Percentiles rank a stretch among this genome's conserved stretches.
phyloP scores from a whole-genome alignment of 35 echinoderm and acorn worm species.

The Ophioderma brevispina region DNA sequence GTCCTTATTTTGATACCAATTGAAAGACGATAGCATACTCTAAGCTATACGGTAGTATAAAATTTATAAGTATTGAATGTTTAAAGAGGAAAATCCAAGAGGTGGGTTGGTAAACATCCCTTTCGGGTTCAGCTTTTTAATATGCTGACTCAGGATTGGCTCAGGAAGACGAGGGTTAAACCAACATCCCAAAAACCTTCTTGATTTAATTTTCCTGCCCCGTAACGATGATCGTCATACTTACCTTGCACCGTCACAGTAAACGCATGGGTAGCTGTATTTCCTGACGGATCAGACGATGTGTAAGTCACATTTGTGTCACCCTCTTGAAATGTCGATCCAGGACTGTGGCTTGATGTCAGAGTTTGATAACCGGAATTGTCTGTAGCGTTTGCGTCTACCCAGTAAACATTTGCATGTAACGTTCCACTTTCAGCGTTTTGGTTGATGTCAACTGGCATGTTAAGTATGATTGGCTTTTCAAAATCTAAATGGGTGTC shows the following conservation, averaged over 20 bases:
- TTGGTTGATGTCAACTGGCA: not conserved
- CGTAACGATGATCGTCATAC: no score
- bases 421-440: not conserved
- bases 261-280: not conserved
- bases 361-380: not conserved
- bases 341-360: not conserved
- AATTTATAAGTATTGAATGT: no score
- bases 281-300: not conserved
- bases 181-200: no score
- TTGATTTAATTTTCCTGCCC: no score
- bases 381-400: not conserved
- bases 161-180: no score
- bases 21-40: no score
- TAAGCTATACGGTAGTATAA: no score
- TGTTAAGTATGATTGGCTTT: not conserved
- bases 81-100: no score
- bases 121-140: no score
- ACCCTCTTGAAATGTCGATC: not conserved
- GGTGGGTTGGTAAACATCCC: no score
- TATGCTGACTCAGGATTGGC: no score
- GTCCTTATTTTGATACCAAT: no score
- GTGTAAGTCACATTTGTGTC: not conserved
- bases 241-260: not conserved
- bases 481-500: not conserved
- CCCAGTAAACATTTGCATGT: not conserved